Evolutionary conservation across 2,797 vertebrate genomes (phyloP), one percentile per base, ranked within the genome.

Genomic region (Scomberomorus guttatus): DNA sequence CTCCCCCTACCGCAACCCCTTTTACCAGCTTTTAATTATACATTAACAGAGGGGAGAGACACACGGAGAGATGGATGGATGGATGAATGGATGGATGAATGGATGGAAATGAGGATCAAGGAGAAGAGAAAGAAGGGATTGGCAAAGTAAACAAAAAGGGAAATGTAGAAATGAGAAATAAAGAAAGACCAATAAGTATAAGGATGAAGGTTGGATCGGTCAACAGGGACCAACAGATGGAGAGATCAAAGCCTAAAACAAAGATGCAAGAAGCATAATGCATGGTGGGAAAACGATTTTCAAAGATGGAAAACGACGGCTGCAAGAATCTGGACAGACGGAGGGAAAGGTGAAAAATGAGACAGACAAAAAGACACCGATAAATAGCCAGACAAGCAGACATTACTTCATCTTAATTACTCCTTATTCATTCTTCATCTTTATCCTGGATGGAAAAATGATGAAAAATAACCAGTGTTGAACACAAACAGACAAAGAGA

Each of bases 1-100:
- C 61, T 48, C 14, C 37, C 34, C 37, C 27, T 6, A 59, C 37
- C 11, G 8, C 55, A 70, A 75, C 81, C 42, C 64, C 76, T 90
- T 86, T 91, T 56, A 88, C 76, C n/a, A 54, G 74, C 69, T 68
- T 76, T 90, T 50, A 91, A 89, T 91, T 83, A 91, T 87, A 79
- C 62, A 90, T 89, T n/a, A 57, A 65, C 58, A 14, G 14, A 32
- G 55, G 0, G 6, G n/a, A 80, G 29, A 50, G 56, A 83, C 34
- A 65, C 18, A 54, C 0, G 7, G 22, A 80, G 24, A 42, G 58
- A 84, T 44, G 68, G 17, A 52, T 20, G 0, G 2, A 56, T n/a
- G 27, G 54, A 64, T n/a, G 64, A 63, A 60, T 24, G 39, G 50
- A 68, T 32, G 48, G 42, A 9, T 46, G 42, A 8, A 20, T 51